Evolutionary conservation across 2,888 invertebrate genomes (phyloP), one percentile per base, ranked within the genome.

Genomic region (Sepiola atlantica): DNA sequence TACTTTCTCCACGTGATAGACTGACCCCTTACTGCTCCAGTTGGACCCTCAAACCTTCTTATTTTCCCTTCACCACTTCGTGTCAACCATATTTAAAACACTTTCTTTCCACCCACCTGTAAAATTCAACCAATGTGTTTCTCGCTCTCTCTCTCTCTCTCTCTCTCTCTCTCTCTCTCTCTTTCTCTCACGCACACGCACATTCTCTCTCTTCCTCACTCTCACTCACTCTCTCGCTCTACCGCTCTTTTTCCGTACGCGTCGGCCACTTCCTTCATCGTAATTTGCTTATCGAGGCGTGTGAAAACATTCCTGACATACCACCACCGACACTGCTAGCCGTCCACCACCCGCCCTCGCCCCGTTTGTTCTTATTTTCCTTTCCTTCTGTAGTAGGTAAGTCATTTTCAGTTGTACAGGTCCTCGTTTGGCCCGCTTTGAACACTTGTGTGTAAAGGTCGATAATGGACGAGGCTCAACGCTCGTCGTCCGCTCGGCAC

Each of bases 211-310:
- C 45, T 45, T 45, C 8, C 45, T 45, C 45, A 4, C 45, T 45
- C 45, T 45, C 45, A 4, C 45, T 45, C 45, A 4, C 45, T 45
- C 45, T 45, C 45, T 45, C 45, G 2, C 45, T 45, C 45, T 45
- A 45, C 8, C 45, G 2, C 45, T 45, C 45, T 45, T 14, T 77
- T n/a, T 77, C 16, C 32, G n/a, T 77, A n/a, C 18, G 77, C 77
- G n/a, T 77, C 77, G n/a, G n/a, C 77, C 77, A 77, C 77, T 77
- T 77, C 77, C 77, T 77, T 77, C 77, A 77, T 77, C 77, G n/a
- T 77, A 77, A 77, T 77, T 77, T 77, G 77, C n/a, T 32, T 77
- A 77, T 77, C 77, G 77, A 77, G n/a, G 77, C 77, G 77, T 77
- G n/a, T 77, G 77, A 32, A 14, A 77, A n/a, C 77, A 77, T 77